Base-by-base conservation (phyloP, 1,140 invertebrate species). In the Harlomillsia oculata region DNA sequence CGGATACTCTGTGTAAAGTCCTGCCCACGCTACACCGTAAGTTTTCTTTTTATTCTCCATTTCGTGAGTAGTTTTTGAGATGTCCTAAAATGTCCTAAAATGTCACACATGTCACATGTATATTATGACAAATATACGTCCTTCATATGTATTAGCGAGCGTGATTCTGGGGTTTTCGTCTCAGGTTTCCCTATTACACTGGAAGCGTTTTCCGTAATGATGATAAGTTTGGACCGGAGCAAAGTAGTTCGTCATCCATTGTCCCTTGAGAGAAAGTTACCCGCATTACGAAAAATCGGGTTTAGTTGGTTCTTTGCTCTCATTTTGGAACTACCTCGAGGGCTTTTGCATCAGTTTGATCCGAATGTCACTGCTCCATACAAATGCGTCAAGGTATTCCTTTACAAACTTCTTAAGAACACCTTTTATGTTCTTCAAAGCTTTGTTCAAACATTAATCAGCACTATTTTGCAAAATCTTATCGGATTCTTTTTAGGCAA, bases 151-250 rank as follows among this genome's bases (percentile, higher is more conserved):
- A n/a, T n/a, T n/a, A n/a, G n/a, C n/a, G n/a, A n/a, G n/a, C n/a
- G n/a, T n/a, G n/a, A n/a, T n/a, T n/a, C n/a, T n/a, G n/a, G n/a
- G n/a, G n/a, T n/a, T n/a, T 41, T 41, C 2, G 16, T 41, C 9
- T 41, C 29, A 29, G 44, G 25, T n/a, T 46, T 46, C 32, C 44
- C 44, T 1, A 21, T 28, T 0, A 30, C 44, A 20, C 26, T 46
- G 3, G 18, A 30, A n/a, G 44, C 44, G 18, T 46, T 46, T 13
- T 46, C 44, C 0, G 44, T 46, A 6, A 46, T 29, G 3, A 46
- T 46, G 11, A 46, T 46, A 6, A 46, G 44, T 46, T 16, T 46
- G n/a, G 44, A 46, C 26, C 18, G 44, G 14, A 46, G 44, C n/a
- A 46, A 46, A 16, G 44, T 46, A 8, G 44, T 46, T 18, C 25